A percentile compares a stretch with the other conserved stretches of the same genome.
Conservation (phyloP, 2,888 invertebrate genomes). For the Disparrhopalites patrizii region DNA sequence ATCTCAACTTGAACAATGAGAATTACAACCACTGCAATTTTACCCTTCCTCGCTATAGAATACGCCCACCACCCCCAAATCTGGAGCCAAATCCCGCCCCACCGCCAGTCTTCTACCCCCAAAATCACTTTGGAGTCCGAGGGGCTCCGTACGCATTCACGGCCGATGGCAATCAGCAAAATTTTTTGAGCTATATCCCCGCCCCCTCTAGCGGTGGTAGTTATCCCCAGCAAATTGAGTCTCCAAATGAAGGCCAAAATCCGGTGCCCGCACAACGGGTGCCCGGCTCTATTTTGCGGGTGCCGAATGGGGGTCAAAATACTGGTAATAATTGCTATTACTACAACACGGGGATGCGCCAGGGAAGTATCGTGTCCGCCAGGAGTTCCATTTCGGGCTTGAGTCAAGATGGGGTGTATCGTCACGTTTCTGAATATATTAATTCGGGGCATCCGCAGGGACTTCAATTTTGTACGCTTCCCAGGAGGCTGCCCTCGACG, state of each 20-base stretch:
- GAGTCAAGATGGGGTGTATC: neutral
- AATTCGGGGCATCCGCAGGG: neutral
- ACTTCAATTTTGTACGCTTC: conserved; percentile 1
- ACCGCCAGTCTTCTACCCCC: conserved; percentile 23
- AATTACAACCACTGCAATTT: conserved; percentile 6
- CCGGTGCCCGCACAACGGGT: neutral
- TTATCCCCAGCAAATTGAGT: neutral
- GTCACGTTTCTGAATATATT: conserved; percentile 14
- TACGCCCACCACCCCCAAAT: neutral
- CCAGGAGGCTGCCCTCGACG: neutral
- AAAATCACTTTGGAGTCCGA: conserved; percentile 12
- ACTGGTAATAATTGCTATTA: neutral
- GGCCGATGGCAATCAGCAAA: neutral
- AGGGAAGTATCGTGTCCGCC: neutral
- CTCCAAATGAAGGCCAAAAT: neutral
- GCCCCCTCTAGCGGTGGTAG: neutral
- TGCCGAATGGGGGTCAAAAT: neutral
- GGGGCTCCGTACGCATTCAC: conserved; percentile 10
- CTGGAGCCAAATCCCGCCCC: conserved; percentile 5
- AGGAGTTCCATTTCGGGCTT: conserved; percentile 3
- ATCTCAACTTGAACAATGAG: neutral
- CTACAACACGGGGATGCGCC: neutral
- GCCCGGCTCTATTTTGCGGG: conserved; percentile 11
- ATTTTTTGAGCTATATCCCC: neutral
- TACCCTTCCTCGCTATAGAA: conserved; percentile 12